Evolutionary conservation across 2,113 vertebrate genomes (phyloP).

Genomic region (Erythrolamprus reginae): DNA sequence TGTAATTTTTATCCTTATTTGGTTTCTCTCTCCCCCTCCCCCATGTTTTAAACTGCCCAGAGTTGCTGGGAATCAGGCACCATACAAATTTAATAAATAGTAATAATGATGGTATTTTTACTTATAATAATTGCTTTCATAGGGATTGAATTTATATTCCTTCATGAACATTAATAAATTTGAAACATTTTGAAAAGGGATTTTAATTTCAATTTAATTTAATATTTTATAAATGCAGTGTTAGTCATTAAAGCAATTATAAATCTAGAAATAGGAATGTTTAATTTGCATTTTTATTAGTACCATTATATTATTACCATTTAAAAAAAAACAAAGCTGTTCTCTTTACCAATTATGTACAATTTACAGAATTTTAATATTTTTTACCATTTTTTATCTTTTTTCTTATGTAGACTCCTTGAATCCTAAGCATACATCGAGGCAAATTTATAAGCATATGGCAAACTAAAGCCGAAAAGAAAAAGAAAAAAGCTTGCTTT

Average conservation of each 20-base stretch:
- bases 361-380: neutral
- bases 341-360: neutral
- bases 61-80: neutral
- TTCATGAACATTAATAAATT: neutral
- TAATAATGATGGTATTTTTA: neutral
- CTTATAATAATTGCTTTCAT: neutral
- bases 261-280: neutral
- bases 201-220: neutral
- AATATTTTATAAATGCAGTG: neutral
- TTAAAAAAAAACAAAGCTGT: neutral
- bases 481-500: conserved; percentile 7
- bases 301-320: neutral
- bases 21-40: neutral
- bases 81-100: neutral
- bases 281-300: neutral
- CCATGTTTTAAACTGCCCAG: neutral
- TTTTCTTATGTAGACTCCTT: conserved; percentile 50
- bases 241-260: neutral
- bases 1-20: neutral
- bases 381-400: conserved; percentile 37
- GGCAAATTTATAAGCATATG: conserved; percentile 46
- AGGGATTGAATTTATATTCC: conserved; percentile 1
- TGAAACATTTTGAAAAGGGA: neutral
- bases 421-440: conserved; percentile 45
- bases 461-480: conserved; percentile 33